Evolutionary conservation across 2,113 vertebrate species (phyloP).

Genomic region (Oncorhynchus keta): DNA sequence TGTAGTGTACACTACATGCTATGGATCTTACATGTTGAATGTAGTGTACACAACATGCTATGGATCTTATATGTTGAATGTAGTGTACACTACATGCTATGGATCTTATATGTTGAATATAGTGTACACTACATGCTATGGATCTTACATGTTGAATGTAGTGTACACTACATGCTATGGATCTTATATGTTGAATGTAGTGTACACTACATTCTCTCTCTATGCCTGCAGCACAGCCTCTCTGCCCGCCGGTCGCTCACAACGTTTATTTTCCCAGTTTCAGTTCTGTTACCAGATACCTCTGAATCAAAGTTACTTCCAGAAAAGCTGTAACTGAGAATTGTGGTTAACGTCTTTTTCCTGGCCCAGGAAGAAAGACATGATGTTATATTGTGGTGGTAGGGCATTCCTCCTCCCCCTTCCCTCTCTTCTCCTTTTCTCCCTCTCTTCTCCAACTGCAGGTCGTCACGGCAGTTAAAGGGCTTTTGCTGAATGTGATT

Average conservation of each 20-base stretch:
- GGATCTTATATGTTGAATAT: too few relatives aligned
- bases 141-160: too few relatives aligned
- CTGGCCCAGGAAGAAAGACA: slow-evolving; percentile 37
- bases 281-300: slow-evolving; percentile 53
- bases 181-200: too few relatives aligned
- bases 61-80: too few relatives aligned
- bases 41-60: too few relatives aligned
- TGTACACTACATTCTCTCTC: slow-evolving; percentile 7
- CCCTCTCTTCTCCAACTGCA: slow-evolving; percentile 1
- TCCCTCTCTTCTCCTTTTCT: neutral
- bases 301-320: slow-evolving; percentile 39
- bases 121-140: too few relatives aligned
- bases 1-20: too few relatives aligned
- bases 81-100: too few relatives aligned
- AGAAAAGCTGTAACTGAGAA: slow-evolving; percentile 45
- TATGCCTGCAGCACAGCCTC: slow-evolving; percentile 25
- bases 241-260: slow-evolving; percentile 10
- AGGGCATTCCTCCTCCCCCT: neutral
- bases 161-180: too few relatives aligned
- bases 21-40: too few relatives aligned
- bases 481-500: neutral
- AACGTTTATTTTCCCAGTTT: slow-evolving; percentile 63
- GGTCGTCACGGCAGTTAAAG: slow-evolving; percentile 18
- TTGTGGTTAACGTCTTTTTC: slow-evolving; percentile 36
- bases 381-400: neutral